Evolutionary conservation across 2,888 invertebrate species (phyloP), one percentile per base, ranked within the genome.

Genomic region (Trichopoda pennipes): DNA sequence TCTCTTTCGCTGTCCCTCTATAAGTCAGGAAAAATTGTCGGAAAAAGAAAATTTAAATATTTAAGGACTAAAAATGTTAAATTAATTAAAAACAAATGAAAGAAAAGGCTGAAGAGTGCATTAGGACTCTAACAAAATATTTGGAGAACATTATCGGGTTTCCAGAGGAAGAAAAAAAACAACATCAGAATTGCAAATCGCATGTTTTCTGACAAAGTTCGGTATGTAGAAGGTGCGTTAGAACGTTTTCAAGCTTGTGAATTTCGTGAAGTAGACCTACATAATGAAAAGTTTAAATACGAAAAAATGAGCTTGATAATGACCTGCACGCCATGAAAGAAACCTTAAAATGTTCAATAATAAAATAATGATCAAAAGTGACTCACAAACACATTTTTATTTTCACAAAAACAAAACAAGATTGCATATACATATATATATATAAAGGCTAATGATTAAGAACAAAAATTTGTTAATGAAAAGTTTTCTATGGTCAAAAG

Each of bases 131-230:
- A 14, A 94, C 94, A 86, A 97, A 96, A 90, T 98, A 98, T 92
- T 91, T 99, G 85, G 96, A 97, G 87, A 99, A 99, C 89, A 95
- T 99, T 53, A 92, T 97, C 2, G 94, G 94, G 56, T 93, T 97
- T 90, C 98, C 98, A 0, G 93, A 93, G 0, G 97, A 98, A 87
- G 95, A 95, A 80, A 99, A 99, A 89, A 99, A 94, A 90, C 94
- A 97, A 96, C 92, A 98, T 99, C 72, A 93, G 98, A 85, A 94
- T 96, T 92, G 94, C 94, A 3, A 99, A 98, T 90, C 94, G 90
- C 85, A 93, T 93, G 68, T 98, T 96, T 88, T 92, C 93, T 86
- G 98, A 98, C 70, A 94, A 96, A 89, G 96, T 98, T 0, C 92
- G 94, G 17, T 93, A 94, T 0, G 91, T 97, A 35, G 95, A 96